Base-by-base conservation (phyloP, 2,888 invertebrate species). In the Notocelia uddmanniana region DNA sequence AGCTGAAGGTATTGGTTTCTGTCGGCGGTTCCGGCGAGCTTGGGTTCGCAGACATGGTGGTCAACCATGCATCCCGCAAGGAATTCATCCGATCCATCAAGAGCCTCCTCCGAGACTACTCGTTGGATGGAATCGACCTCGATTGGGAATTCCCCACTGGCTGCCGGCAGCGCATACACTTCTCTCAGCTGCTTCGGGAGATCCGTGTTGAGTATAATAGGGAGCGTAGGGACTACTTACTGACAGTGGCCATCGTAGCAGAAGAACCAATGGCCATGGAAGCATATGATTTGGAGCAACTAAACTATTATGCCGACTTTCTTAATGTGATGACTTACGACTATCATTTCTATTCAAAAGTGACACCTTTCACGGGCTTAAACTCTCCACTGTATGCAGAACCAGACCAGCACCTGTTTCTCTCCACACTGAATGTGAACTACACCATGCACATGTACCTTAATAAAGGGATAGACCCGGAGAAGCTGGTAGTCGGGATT, bases 311-410 rank as follows among this genome's bases (percentile, higher is more conserved):
- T 83, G 95, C 96, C 0, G 98, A 98, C 87, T 97, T 95, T 90
- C 95, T 98, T 0, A 98, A 97, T 86, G 83, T 98, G n/a, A 98
- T 98, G 98, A 95, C 97, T 0, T 98, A 98, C 83, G 98, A 98
- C 86, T 98, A 96, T 82, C 98, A 98, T 86, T 96, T 95, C 81
- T 98, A 95, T 82, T 95, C 95, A 5, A 94, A 94, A 84, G 95
- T 95, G 74, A 96, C 96, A 1, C 98, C 98, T 0, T 95, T 97
- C 77, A 98, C 98, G 19, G 97, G 97, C 0, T 92, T 97, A 15
- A 98, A 98, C 88, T 95, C 98, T 0, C 98, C 98, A 0, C 89
- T 98, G 3, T 97, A 95, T 84, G 89, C 95, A 0, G 91, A 95
- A 8, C 80, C 89, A 10, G 88, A 89, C 0, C 97, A 97, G 78